Percentiles rank a stretch among this genome's conserved stretches.
Evolutionary conservation across 2,113 vertebrate genomes (phyloP).

Genomic region (Rhagologus leucostigma): DNA sequence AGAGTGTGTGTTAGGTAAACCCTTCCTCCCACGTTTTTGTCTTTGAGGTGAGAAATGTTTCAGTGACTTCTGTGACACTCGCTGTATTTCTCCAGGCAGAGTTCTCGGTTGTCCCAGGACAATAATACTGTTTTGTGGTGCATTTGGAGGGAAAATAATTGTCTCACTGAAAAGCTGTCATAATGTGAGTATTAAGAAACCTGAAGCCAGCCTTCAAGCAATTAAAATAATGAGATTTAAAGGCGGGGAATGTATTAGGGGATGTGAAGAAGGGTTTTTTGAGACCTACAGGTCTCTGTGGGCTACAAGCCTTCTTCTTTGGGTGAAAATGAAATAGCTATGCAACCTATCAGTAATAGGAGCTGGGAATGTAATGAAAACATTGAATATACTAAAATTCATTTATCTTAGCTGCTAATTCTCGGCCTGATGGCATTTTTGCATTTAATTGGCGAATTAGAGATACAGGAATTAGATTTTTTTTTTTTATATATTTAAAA

Average conservation of each 20-base stretch:
- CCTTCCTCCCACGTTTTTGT: background rate
- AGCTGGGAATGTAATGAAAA: background rate
- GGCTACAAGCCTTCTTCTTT: background rate
- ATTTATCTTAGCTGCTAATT: background rate
- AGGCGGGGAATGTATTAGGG: accelerated
- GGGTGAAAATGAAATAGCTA: background rate
- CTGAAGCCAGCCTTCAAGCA: background rate
- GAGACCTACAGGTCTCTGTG: background rate
- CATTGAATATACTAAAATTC: background rate
- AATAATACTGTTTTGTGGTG: background rate
- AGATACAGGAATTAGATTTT: background rate
- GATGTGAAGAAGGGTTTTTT: background rate
- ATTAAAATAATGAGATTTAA: background rate
- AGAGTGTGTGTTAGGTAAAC: conserved; percentile 17
- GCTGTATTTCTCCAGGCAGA: background rate
- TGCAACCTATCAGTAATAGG: background rate
- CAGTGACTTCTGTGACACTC: background rate
- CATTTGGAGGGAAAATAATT: background rate
- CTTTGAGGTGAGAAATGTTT: conserved; percentile 34
- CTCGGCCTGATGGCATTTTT: background rate
- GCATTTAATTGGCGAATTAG: background rate
- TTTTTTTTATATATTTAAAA: background rate
- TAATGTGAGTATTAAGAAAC: background rate
- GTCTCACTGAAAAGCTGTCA: background rate
- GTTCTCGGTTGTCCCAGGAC: background rate